phyloP scores from a whole-genome alignment of 1,140 invertebrate species.

The Gonioctena quinquepunctata region DNA sequence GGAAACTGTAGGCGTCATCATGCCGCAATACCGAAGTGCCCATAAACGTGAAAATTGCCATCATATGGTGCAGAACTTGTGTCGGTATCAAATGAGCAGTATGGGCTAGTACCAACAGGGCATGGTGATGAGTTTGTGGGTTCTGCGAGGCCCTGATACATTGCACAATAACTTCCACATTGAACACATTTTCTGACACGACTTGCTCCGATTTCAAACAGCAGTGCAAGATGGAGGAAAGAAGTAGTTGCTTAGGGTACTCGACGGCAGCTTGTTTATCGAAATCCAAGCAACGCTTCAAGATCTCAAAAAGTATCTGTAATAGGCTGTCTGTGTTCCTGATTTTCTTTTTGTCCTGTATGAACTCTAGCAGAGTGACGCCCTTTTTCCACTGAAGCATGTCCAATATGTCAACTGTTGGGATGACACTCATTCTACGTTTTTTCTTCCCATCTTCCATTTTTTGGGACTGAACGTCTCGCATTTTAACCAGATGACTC shows the following conservation, averaged over 20 bases:
- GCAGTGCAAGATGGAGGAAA: constrained; percentile 77
- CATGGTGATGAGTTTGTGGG: constrained; percentile 92
- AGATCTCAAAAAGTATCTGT: constrained; percentile 76
- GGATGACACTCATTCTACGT: constrained; percentile 56
- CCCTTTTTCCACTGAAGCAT: constrained; percentile 76
- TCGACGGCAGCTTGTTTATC: constrained; percentile 84
- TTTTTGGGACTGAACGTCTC: constrained; percentile 50
- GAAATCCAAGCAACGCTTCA: constrained; percentile 77
- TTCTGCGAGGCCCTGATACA: constrained; percentile 88
- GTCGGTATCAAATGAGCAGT: constrained; percentile 77
- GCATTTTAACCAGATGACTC: constrained; percentile 65
- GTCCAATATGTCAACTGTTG: constrained; percentile 63
- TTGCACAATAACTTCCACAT: constrained; percentile 83
- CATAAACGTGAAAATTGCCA: constrained; percentile 96
- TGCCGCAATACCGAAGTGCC: constrained; percentile 87
- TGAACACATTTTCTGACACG: constrained; percentile 65
- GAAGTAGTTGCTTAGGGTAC: constrained; percentile 85
- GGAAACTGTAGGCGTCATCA: constrained; percentile 92
- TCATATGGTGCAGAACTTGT: constrained; percentile 86
- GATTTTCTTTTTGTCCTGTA: constrained; percentile 82
- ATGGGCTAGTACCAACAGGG: constrained; percentile 78
- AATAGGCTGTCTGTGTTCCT: constrained; percentile 68
- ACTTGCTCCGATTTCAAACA: constrained; percentile 61
- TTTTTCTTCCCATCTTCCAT: constrained; percentile 39
- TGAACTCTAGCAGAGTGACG: constrained; percentile 77